Conservation (phyloP, 2,888 invertebrate genomes). For the Andrena bucephala region DNA sequence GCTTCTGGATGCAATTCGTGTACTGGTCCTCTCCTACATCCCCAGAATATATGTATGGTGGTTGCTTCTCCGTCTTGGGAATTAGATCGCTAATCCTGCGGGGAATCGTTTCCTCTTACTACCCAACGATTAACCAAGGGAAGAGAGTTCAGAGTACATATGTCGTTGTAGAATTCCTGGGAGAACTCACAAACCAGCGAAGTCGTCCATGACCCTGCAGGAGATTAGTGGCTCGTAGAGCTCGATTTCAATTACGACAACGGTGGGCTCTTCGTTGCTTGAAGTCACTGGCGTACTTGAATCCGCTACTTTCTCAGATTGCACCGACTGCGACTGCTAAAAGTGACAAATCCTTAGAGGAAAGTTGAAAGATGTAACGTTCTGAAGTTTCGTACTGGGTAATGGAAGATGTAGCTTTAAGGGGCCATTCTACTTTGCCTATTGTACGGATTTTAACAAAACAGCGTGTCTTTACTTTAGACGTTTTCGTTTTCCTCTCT, state of each 20-base stretch:
- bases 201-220: constrained; percentile 58
- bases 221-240: constrained; percentile 69
- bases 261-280: constrained; percentile 71
- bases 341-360: not conserved
- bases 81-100: constrained; percentile 51
- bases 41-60: constrained; percentile 67
- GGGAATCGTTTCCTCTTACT: not conserved
- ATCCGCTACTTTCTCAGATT: constrained; percentile 14
- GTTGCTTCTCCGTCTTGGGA: constrained; percentile 32
- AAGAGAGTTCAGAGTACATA: too few relatives aligned
- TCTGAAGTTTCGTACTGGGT: too few relatives aligned
- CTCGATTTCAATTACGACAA: constrained; percentile 77
- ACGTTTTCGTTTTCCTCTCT: constrained; percentile 63
- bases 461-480: constrained; percentile 39
- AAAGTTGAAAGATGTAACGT: not conserved
- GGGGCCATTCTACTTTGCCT: too few relatives aligned
- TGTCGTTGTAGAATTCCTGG: not conserved
- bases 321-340: constrained; percentile 33
- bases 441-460: too few relatives aligned
- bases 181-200: constrained; percentile 54
- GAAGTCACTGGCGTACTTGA: constrained; percentile 58
- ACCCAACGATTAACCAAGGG: not conserved
- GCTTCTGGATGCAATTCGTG: constrained; percentile 65
- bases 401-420: too few relatives aligned
- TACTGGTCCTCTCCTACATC: constrained; percentile 76